Percentiles rank a stretch among this genome's conserved stretches.
Evolutionary conservation across 2,113 vertebrate species (phyloP).

Genomic region (Micronisus gabar): DNA sequence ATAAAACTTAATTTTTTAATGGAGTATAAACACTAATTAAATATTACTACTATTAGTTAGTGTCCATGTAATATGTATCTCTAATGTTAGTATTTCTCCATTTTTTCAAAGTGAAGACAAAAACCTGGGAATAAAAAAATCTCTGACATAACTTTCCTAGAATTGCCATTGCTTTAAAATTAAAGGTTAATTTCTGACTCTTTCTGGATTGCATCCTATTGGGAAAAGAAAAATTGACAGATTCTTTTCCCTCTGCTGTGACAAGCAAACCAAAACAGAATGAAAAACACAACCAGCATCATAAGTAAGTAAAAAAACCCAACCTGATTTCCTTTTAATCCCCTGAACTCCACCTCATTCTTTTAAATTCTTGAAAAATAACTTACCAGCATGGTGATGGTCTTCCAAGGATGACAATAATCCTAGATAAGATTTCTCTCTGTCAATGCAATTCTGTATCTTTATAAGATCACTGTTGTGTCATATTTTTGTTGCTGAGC

Average conservation of each 20-base stretch:
- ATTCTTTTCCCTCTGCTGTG: not conserved
- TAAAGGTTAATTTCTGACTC: not conserved
- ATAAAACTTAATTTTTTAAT: not conserved
- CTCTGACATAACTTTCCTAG: not conserved
- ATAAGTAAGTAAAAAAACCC: not conserved
- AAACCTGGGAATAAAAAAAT: not conserved
- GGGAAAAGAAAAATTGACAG: not conserved
- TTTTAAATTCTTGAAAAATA: not conserved
- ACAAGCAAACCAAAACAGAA: not conserved
- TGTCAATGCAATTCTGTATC: not conserved
- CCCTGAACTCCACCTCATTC: not conserved
- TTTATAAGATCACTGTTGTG: not conserved
- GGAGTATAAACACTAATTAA: not conserved
- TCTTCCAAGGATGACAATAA: not conserved
- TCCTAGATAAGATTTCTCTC: not conserved
- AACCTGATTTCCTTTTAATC: not conserved
- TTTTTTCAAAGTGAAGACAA: not conserved
- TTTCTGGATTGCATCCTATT: not conserved
- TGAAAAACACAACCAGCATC: not conserved
- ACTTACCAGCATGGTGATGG: not conserved
- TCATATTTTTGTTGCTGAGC: not conserved
- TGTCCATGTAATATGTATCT: not conserved
- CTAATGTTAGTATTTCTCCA: not conserved
- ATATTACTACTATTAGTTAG: not conserved
- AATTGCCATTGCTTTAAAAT: not conserved